Evolutionary conservation across 2,797 vertebrate species (phyloP).

Genomic region (Xerus rutilus): DNA sequence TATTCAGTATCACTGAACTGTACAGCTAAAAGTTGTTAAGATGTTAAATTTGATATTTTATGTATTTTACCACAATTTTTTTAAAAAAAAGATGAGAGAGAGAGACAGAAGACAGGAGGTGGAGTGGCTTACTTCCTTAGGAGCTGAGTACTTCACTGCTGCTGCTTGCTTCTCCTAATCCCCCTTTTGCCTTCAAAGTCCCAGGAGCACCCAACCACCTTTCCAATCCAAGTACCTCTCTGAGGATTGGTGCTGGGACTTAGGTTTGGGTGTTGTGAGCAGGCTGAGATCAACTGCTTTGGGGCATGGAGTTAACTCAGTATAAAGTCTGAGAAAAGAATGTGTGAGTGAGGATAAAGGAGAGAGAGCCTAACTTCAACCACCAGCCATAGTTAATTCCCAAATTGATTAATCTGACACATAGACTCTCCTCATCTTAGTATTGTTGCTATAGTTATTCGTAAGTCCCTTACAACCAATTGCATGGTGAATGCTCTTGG

Average conservation of each 20-base stretch:
- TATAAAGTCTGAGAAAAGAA: neutral
- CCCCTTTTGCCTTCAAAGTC: neutral
- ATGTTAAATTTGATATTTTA: neutral
- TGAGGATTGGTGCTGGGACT: no score
- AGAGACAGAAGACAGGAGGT: neutral
- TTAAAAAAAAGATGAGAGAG: neutral
- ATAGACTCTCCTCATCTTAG: neutral
- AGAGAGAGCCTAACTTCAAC: neutral
- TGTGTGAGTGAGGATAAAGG: neutral
- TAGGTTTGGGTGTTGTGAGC: neutral
- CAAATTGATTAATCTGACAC: neutral
- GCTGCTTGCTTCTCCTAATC: neutral
- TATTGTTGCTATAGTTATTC: neutral
- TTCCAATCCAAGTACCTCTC: neutral
- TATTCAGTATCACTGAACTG: neutral
- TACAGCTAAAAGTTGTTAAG: neutral
- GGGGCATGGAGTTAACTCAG: neutral
- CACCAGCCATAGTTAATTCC: neutral
- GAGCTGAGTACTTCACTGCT: neutral
- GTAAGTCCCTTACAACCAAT: neutral
- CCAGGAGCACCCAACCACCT: neutral
- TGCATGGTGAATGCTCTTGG: neutral
- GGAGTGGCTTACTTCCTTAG: neutral
- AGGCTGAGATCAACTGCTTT: neutral
- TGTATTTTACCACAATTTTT: neutral